Base-by-base conservation (phyloP, 2,888 invertebrate genomes). In the Macaria liturata region DNA sequence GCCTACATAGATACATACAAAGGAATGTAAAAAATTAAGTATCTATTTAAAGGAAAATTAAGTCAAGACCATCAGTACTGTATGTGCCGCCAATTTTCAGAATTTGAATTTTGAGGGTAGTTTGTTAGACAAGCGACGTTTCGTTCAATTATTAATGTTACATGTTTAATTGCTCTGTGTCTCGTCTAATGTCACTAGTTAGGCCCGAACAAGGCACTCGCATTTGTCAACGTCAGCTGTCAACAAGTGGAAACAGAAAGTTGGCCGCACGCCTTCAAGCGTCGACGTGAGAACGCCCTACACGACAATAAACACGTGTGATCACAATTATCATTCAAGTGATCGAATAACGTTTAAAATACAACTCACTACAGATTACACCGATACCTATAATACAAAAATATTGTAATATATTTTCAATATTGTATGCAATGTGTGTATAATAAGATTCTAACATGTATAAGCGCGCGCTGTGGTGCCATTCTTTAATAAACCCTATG, bases 351-450 rank as follows among this genome's bases (percentile, higher is more conserved):
- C 67, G 63, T 67, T 80, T 74, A 80, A 85, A 84, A 81, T 88
- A 90, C 86, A 88, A 87, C 84, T 83, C 75, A 72, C 88, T 91
- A 90, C 87, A 72, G 86, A 86, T 77, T 89, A 90, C 89, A 90
- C 83, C 80, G 84, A 84, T 81, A 82, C 86, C 87, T 89, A 86
- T 80, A 81, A 88, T 91, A 91, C 83, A 91, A 91, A 91, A 91
- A 91, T 91, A 90, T 87, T 84, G 83, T 84, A 86, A 65, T 67
- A 64, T 64, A 68, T 53, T 62, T 86, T 86, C 68, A 69, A 76
- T 80, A 80, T 76, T 84, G 83, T 86, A 85, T 85, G 88, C 82
- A 81, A 77, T 65, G 86, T 82, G 87, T 88, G 84, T 87, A 86
- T 86, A 84, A 76, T 83, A 81, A 79, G 83, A 79, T 69, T 83